Percentiles rank a stretch among this genome's conserved stretches.
Evolutionary conservation across 2,888 invertebrate genomes (phyloP).

Genomic region (Mystacides longicornis): DNA sequence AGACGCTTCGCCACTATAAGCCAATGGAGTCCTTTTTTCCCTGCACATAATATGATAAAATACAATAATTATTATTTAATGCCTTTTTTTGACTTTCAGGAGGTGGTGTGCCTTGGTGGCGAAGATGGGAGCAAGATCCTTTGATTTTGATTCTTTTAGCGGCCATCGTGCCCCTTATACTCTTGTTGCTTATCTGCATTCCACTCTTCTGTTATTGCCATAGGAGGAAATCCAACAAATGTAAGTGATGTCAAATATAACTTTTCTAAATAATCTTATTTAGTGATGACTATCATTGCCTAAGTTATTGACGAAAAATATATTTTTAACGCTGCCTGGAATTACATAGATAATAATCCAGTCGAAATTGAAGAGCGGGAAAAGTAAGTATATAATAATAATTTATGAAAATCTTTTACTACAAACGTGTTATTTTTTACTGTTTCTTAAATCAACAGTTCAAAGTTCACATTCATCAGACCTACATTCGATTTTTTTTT

Average conservation of each 20-base stretch:
- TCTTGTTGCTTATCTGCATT: conserved; percentile 76
- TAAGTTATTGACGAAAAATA: neutral
- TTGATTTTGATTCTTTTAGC: conserved; percentile 66
- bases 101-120: conserved; percentile 79
- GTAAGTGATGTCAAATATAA: conserved; percentile 51
- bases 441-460: neutral
- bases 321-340: conserved; percentile 18
- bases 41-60: too few relatives aligned
- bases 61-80: too few relatives aligned
- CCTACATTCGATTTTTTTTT: neutral
- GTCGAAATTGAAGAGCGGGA: conserved; percentile 78
- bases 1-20: too few relatives aligned
- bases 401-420: conserved; percentile 5
- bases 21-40: too few relatives aligned
- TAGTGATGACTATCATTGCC: neutral
- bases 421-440: neutral
- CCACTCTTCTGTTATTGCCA: conserved; percentile 81
- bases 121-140: conserved; percentile 67
- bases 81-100: conserved; percentile 24
- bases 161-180: conserved; percentile 46
- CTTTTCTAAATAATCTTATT: neutral
- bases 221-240: conserved; percentile 74
- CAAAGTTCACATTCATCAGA: neutral
- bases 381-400: conserved; percentile 60
- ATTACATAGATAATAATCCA: conserved; percentile 68